Evolutionary conservation across 2,888 invertebrate species (phyloP), one percentile per base, ranked within the genome.

Genomic region (Hyalella azteca): DNA sequence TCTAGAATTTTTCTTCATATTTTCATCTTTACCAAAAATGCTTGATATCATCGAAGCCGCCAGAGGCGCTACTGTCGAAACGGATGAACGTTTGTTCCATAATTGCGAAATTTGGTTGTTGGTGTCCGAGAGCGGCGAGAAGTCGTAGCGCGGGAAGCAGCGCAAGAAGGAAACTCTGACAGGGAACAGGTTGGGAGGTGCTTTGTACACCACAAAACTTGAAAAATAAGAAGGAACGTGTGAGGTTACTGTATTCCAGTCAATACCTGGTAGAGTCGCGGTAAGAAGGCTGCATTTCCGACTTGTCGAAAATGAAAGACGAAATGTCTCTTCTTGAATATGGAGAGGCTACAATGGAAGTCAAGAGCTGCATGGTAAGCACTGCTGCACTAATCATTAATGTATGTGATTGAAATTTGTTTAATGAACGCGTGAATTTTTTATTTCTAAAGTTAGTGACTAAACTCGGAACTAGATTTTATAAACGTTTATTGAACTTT

Each of bases 271-370:
- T n/a, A n/a, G n/a, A n/a, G n/a, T n/a, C 54, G 54, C 54, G 54
- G 54, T 22, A 54, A 54, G 54, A 26, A 22, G 32, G 29, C 5
- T 36, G 9, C 36, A 36, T 22, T n/a, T 5, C 5, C 26, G 26
- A 15, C 26, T 3, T 54, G 22, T 60, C 13, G 4, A 54, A 54
- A 54, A 60, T 60, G 60, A 60, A 60, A 15, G 60, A 60, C 29
- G 60, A 60, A 5, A 36, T 60, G 29, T 19, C 60, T 36, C 1
- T 60, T 13, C 22, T 73, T n/a, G 73, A 73, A 41, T 73, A 73
- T 73, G 73, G 73, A n/a, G 73, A 73, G 19, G 73, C 75, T 15
- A 75, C 75, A 2, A 75, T 75, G 75, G 75, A 75, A 41, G 11
- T 45, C 1, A 29, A 39, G 13, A 75, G 26, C 45, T 45, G 3